phyloP scores from a whole-genome alignment of 2,113 vertebrate genomes.

The Collichthys lucidus region DNA sequence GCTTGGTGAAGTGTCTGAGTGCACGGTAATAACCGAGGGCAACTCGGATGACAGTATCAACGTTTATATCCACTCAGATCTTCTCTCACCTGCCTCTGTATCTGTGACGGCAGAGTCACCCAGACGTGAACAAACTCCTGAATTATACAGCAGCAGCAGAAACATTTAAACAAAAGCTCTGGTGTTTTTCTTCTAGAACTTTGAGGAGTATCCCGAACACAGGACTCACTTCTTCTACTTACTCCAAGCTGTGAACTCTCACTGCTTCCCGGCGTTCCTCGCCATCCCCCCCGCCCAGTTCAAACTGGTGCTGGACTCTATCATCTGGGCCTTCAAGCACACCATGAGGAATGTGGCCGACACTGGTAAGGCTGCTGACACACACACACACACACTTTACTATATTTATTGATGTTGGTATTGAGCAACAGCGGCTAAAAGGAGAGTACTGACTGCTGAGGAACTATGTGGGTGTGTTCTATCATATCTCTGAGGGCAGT shows the following conservation, averaged over 20 bases:
- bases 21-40: background rate
- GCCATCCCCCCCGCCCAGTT: slow-evolving; percentile 98
- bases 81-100: too few species aligned
- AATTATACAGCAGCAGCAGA: background rate
- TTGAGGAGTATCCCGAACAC: slow-evolving; percentile 98
- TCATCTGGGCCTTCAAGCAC: slow-evolving; percentile 99
- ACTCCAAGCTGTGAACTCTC: slow-evolving; percentile 98
- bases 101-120: too few species aligned
- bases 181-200: slow-evolving; percentile 85
- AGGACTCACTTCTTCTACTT: slow-evolving; percentile 99
- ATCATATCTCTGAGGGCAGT: background rate
- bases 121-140: background rate
- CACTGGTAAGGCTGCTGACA: slow-evolving; percentile 86
- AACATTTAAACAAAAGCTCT: background rate
- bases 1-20: background rate
- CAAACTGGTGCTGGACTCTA: slow-evolving; percentile 98
- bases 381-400: background rate
- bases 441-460: background rate
- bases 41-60: background rate
- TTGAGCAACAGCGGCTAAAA: background rate
- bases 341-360: slow-evolving; percentile 99
- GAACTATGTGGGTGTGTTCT: background rate
- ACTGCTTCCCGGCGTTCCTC: slow-evolving; percentile 98
- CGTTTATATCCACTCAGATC: too few species aligned
- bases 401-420: background rate